Evolutionary conservation across 2,888 invertebrate genomes (phyloP), one percentile per base, ranked within the genome.

Genomic region (Lamellibrachia satsuma): DNA sequence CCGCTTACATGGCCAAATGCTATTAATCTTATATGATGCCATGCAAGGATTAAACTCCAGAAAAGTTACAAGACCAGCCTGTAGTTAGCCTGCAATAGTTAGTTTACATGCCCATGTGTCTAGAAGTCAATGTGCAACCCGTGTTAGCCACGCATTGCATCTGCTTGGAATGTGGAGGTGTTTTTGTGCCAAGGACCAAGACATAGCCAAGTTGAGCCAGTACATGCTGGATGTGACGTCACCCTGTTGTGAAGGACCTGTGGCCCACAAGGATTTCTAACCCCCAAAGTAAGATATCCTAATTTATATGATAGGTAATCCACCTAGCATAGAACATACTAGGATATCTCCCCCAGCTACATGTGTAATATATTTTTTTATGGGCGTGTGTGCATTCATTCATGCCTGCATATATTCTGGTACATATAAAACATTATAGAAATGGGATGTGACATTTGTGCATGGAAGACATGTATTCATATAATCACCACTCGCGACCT

Each of bases 91-190:
- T 27, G 27, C 91, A 91, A n/a, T 27, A 39, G 91, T n/a, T 27
- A 91, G 91, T n/a, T 91, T 91, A 91, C 91, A 91, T 91, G 91
- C 91, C 91, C 27, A 27, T 91, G 27, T 91, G 91, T 91, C 91
- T 91, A 22, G 27, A 91, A 27, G 27, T 91, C 91, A 27, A 91
- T 3, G 7, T 22, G n/a, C 39, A 91, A 91, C 91, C 91, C 27
- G n/a, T n/a, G 27, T 91, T 91, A 22, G 27, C 91, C 0, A 7
- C 27, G 91, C 27, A 27, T 27, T 27, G 91, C 91, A 91, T 91
- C 27, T n/a, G 91, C 27, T 91, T 91, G 91, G 91, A 91, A 91
- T 91, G 91, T 91, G 91, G 91, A 91, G 91, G 91, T 91, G 91
- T 91, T 91, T 91, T n/a, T 91, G 91, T 22, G 11, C 27, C 91